phyloP scores from a whole-genome alignment of 2,888 invertebrate genomes.

The Norana najaformis region DNA sequence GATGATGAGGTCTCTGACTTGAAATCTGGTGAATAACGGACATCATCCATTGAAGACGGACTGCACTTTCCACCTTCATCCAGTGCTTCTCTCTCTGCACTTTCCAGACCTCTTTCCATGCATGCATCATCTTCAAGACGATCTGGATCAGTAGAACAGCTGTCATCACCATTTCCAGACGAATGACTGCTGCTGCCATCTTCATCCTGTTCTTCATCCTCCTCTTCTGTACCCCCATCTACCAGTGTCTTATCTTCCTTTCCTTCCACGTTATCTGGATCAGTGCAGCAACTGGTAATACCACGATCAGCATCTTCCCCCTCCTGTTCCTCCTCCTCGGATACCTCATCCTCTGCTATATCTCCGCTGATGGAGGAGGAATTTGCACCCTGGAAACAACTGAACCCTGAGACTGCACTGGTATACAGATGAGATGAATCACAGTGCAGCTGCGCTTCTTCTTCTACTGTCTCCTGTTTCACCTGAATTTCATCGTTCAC shows the following conservation, averaged over 20 bases:
- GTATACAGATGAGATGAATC: background rate
- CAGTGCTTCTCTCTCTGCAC: background rate
- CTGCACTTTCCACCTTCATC: background rate
- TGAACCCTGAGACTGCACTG: background rate
- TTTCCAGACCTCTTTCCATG: background rate
- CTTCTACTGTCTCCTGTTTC: background rate
- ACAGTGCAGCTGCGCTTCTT: background rate
- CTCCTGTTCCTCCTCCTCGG: background rate
- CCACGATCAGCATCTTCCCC: background rate
- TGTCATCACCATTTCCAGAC: background rate
- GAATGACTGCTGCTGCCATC: background rate
- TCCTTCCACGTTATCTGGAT: background rate
- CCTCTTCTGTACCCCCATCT: background rate
- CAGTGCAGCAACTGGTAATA: background rate
- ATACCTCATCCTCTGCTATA: background rate
- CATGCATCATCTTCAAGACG: background rate
- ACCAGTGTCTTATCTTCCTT: background rate
- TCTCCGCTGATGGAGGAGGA: background rate
- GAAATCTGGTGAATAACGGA: constrained; percentile 10
- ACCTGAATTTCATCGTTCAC: too few relatives aligned
- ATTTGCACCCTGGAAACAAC: background rate
- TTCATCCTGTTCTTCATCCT: background rate
- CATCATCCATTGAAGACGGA: background rate
- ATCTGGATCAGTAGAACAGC: background rate
- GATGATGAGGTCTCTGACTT: constrained; percentile 15